Conservation (phyloP, 2,888 invertebrate species). For the Orthosia gothica region DNA sequence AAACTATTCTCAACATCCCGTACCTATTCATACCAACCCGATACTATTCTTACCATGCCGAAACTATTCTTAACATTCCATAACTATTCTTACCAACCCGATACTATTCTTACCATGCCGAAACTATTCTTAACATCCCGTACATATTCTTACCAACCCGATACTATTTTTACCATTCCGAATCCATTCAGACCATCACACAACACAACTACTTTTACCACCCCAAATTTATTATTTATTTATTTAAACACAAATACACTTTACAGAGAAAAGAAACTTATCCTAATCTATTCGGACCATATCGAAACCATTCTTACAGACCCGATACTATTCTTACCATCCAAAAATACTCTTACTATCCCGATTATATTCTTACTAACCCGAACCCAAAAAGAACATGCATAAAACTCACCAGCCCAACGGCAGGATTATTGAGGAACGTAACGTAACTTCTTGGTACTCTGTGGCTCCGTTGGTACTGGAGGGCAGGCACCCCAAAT, state of each 20-base stretch:
- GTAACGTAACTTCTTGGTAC: slow-evolving; percentile 92
- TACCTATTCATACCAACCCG: neutral
- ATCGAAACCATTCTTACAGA: too few species aligned
- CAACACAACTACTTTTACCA: neutral
- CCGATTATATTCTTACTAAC: too few species aligned
- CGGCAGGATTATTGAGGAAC: slow-evolving; percentile 91
- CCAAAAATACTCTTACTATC: too few species aligned
- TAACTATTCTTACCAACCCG: neutral
- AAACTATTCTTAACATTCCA: too few species aligned
- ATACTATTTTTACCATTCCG: neutral
- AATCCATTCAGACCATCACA: too few species aligned
- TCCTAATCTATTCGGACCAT: neutral
- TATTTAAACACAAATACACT: too few species aligned
- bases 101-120: neutral
- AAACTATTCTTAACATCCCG: neutral
- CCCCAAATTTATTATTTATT: neutral
- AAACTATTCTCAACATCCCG: neutral
- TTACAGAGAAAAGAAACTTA: too few species aligned
- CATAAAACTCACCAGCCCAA: slow-evolving; percentile 73
- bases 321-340: too few species aligned
- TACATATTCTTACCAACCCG: neutral
- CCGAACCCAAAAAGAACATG: neutral
- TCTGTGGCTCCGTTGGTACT: slow-evolving; percentile 83
- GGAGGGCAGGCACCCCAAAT: too few species aligned
- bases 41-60: neutral